Evolutionary conservation across 2,888 invertebrate species (phyloP).

Genomic region (Lepidocyrtoides sp.): DNA sequence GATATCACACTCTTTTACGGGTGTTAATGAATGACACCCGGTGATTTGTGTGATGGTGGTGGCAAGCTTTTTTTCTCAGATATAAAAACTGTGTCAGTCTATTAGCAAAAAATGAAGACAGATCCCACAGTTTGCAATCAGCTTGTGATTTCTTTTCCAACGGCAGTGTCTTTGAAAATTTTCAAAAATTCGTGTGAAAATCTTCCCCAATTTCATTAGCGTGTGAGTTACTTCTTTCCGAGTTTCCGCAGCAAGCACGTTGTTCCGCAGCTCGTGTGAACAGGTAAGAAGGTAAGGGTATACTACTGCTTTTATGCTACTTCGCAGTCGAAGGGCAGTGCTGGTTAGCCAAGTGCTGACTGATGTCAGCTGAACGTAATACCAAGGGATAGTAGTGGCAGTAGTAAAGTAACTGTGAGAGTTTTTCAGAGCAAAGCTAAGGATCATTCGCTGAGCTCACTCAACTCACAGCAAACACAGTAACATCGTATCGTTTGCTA

Average conservation of each 20-base stretch:
- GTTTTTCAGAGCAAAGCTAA: slow-evolving; percentile 61
- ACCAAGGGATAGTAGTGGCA: slow-evolving; percentile 68
- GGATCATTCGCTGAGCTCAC: slow-evolving; percentile 49
- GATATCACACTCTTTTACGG: slow-evolving; percentile 49
- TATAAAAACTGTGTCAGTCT: slow-evolving; percentile 77
- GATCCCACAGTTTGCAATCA: neutral
- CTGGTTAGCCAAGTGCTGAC: slow-evolving; percentile 70
- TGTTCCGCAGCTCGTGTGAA: slow-evolving; percentile 46
- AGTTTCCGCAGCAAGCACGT: slow-evolving; percentile 29
- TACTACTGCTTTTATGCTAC: slow-evolving; percentile 50
- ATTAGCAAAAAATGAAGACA: slow-evolving; percentile 56
- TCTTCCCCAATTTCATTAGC: neutral
- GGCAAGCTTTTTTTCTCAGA: slow-evolving; percentile 28
- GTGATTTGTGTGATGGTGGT: neutral
- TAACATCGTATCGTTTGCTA: slow-evolving; percentile 3
- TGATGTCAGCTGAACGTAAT: slow-evolving; percentile 75
- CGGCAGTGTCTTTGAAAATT: slow-evolving; percentile 19
- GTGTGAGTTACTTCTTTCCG: neutral
- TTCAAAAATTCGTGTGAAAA: neutral
- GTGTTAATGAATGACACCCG: slow-evolving; percentile 72
- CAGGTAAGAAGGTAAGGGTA: slow-evolving; percentile 76
- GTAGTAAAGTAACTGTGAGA: slow-evolving; percentile 64
- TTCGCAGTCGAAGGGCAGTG: slow-evolving; percentile 67
- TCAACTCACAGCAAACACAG: slow-evolving; percentile 27
- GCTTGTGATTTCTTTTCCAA: neutral